A percentile compares a stretch with the other conserved stretches of the same genome.
phyloP scores from a whole-genome alignment of 2,113 vertebrate genomes.

The Origma solitaria region DNA sequence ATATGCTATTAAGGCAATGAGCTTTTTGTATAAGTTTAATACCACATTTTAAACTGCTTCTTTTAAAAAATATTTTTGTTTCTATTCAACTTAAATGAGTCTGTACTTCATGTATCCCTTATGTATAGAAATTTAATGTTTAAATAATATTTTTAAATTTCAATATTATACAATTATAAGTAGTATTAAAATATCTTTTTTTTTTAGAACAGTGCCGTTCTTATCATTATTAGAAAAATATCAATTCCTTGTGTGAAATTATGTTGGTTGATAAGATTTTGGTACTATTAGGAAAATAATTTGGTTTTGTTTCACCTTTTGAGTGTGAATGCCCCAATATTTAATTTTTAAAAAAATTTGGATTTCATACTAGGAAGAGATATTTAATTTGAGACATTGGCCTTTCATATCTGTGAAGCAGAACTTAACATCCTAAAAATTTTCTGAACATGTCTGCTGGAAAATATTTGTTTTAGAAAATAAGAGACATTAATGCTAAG shows the following conservation, averaged over 20 bases:
- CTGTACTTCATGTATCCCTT: neutral
- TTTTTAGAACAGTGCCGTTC: neutral
- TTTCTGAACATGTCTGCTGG: rapidly evolving
- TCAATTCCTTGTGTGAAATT: neutral
- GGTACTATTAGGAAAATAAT: neutral
- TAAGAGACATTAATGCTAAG: neutral
- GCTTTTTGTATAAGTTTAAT: neutral
- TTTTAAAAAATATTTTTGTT: neutral
- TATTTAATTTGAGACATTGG: neutral
- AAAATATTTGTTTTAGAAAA: neutral
- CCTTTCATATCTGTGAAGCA: neutral
- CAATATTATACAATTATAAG: neutral
- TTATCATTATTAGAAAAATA: neutral
- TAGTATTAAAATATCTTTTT: neutral
- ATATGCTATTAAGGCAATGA: neutral
- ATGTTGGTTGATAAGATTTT: neutral
- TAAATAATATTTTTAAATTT: neutral
- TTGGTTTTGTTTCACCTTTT: rapidly evolving
- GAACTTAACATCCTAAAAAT: neutral
- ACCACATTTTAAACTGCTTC: neutral
- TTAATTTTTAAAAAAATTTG: neutral
- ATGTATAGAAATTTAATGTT: neutral
- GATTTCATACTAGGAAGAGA: neutral
- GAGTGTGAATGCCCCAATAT: neutral
- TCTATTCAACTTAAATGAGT: neutral